Evolutionary conservation across 2,113 vertebrate genomes (phyloP).

Genomic region (Limanda limanda): DNA sequence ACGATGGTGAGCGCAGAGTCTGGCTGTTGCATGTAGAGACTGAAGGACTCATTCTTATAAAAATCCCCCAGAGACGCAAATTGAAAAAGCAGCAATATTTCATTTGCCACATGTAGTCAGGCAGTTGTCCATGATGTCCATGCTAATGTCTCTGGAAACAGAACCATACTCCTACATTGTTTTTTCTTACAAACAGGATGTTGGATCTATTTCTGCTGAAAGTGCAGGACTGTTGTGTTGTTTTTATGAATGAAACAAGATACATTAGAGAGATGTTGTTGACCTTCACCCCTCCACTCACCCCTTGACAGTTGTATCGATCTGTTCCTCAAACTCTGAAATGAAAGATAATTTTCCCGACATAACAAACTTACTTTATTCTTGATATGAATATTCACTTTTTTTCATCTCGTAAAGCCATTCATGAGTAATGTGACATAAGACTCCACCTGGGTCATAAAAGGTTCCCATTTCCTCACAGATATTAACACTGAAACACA

Average conservation of each 20-base stretch:
- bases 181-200: conserved; percentile 46
- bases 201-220: conserved; percentile 44
- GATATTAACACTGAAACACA: conserved; percentile 1
- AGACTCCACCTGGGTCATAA: conserved; percentile 43
- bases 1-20: background rate
- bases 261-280: too few species aligned
- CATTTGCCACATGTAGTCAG: background rate
- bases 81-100: background rate
- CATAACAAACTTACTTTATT: too few species aligned
- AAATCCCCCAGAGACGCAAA: background rate
- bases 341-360: too few species aligned
- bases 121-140: background rate
- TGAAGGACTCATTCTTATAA: background rate
- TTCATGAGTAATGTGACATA: background rate
- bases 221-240: background rate
- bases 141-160: conserved; percentile 29
- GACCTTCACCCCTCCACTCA: too few species aligned
- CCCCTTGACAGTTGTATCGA: background rate
- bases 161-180: background rate
- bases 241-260: background rate
- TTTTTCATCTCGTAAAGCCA: background rate
- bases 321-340: background rate
- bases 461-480: conserved; percentile 40
- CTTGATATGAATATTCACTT: background rate
- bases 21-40: conserved; percentile 3